These are phyloP conservation scores for Galleria mellonella DNA, from an alignment of 1,140 invertebrate species.

Conservation along the genomic window DNA sequence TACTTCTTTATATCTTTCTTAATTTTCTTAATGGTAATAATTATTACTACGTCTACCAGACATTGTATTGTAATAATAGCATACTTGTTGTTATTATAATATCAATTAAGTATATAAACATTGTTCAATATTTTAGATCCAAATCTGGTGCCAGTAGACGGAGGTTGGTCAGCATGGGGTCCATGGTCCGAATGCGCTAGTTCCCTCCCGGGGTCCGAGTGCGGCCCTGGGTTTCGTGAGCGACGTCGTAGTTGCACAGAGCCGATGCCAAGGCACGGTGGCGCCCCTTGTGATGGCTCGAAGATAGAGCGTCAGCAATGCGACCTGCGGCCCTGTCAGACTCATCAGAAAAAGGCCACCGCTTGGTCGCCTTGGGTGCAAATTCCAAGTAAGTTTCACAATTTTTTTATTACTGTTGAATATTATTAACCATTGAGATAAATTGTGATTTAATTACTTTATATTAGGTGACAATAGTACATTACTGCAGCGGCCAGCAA, in stretches of 20 bases:
- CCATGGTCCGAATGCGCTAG: conserved; percentile 80
- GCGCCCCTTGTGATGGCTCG: conserved; percentile 79
- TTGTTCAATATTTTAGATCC: conserved; percentile 40
- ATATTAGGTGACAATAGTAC: too few species aligned
- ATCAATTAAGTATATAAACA: too few species aligned
- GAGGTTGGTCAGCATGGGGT: conserved; percentile 85
- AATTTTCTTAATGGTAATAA: too few species aligned
- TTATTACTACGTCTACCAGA: too few species aligned
- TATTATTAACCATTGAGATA: too few species aligned
- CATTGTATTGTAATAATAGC: too few species aligned
- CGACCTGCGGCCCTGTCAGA: conserved; percentile 79
- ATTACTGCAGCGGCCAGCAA: too few species aligned
- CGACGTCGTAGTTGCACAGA: conserved; percentile 36
- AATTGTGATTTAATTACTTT: too few species aligned
- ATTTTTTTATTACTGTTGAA: too few species aligned
- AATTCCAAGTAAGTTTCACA: conserved; percentile 40
- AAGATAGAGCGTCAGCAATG: conserved; percentile 80
- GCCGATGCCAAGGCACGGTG: conserved; percentile 57
- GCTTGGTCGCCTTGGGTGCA: conserved; percentile 87
- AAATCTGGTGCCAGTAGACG: conserved; percentile 77
- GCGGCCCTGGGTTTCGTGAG: conserved; percentile 64
- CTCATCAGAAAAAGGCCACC: conserved; percentile 78
- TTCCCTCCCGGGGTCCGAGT: conserved; percentile 38
- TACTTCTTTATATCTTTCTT: too few species aligned
- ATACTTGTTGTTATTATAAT: too few species aligned